phyloP scores from a whole-genome alignment of 2,888 invertebrate species.

The Taphrorychus bicolor region DNA sequence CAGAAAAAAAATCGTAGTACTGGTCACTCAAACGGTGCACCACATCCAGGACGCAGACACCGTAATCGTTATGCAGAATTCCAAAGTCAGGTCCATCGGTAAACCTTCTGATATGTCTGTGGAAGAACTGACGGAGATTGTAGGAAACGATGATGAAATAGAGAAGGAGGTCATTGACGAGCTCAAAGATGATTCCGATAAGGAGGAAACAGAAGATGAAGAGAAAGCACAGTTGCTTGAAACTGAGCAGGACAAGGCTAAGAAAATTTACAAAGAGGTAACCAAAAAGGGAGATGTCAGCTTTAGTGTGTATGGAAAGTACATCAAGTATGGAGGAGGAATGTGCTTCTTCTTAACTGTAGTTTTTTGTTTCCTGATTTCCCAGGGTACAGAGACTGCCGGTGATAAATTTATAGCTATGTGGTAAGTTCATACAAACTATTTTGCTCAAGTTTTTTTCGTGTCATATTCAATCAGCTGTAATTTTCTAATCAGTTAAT shows the following conservation, averaged over 20 bases:
- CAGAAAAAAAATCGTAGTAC: conserved; percentile 70
- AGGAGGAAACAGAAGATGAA: not conserved
- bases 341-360: conserved; percentile 41
- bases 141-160: conserved; percentile 60
- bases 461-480: too few species aligned
- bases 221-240: conserved; percentile 40
- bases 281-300: conserved; percentile 48
- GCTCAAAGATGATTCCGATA: conserved; percentile 8
- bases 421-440: conserved; percentile 10
- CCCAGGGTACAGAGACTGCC: conserved; percentile 47
- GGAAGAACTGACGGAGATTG: conserved; percentile 73
- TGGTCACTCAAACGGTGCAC: conserved; percentile 75
- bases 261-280: conserved; percentile 49
- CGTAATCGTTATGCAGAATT: conserved; percentile 54
- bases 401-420: conserved; percentile 47
- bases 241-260: conserved; percentile 41
- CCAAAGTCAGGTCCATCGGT: conserved; percentile 65
- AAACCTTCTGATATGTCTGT: conserved; percentile 73
- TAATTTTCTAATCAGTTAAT: too few species aligned
- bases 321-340: conserved; percentile 49
- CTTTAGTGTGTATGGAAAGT: conserved; percentile 47
- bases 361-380: conserved; percentile 40
- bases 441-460: not conserved
- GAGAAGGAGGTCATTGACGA: conserved; percentile 54
- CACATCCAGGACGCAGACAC: conserved; percentile 63